Base-by-base conservation (phyloP, 2,888 invertebrate genomes). In the Orgyia antiqua region DNA sequence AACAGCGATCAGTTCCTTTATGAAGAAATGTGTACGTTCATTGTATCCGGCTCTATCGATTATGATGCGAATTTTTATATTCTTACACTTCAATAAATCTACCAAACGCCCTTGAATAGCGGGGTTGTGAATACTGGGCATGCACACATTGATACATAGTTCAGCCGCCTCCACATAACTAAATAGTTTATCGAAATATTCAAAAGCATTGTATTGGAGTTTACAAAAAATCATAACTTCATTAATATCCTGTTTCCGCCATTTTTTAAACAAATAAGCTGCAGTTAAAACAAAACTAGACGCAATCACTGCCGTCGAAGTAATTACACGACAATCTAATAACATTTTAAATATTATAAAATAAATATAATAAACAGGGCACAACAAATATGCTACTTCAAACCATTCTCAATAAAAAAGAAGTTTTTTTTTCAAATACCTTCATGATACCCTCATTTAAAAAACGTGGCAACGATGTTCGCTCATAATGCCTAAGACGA, bases 151-250 rank as follows among this genome's bases (percentile, higher is more conserved):
- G 12, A 86, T 65, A 42, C 62, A 71, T 36, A 59, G 45, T 36
- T 69, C 76, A 7, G 84, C 83, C 19, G 68, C 59, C 54, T 86
- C 82, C 35, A 86, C 64, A 44, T 72, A 79, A 47, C 82, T 78
- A 28, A 84, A 65, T 31, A 86, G 48, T 44, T 80, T 82, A 49
- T 86, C 83, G 54, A 86, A 86, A 58, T 73, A 84, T 51, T 79
- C 76, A 42, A 67, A 71, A 9, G 76, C 77, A 53, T 86, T 86
- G 37, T 65, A 77, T 42, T 86, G 84, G 27, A 86, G 58, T 60
- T 86, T 84, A 53, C 84, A 84, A 58, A 86, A 86, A 42, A 84
- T 77, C 84, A 86, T 84, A 33, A 86, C 84, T 68, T 86, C 83
- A 50, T 86, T 84, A 36, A 82, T 52, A 41, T 76, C 76, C 6